Base-by-base conservation (phyloP, 2,113 vertebrate genomes). In the Ailuropoda melanoleuca region DNA sequence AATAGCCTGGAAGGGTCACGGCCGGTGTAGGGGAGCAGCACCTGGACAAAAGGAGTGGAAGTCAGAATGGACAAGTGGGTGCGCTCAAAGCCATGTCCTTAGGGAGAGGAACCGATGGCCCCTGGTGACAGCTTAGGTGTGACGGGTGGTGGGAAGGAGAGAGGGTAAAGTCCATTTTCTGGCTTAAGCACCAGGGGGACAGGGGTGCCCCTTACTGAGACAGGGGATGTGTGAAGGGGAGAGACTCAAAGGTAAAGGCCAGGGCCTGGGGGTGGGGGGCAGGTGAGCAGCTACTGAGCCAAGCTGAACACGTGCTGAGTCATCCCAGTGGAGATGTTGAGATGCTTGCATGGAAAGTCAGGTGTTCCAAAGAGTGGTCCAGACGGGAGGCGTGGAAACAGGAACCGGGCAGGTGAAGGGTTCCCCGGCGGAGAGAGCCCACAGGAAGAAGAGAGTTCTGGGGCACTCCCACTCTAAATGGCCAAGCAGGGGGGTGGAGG, bases 291-390 rank as follows among this genome's bases (percentile, higher is more conserved):
- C 53, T 6, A 17, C 0, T 11, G 56, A 88, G 29, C 4, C 0
- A 3, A 53, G 72, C 0, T 12, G 12, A 26, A 15, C 24, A 19
- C 14, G 2, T 19, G 43, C 19, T 55, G 84, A 53, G 77, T 89
- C 31, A 82, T 1, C 58, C 26, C 43, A 26, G 70, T 13, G 21
- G 34, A 29, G 50, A 39, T 23, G 58, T 3, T 12, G 3, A 46
- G 39, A 55, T 0, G 3, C 34, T 0, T 23, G 46, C 10, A 55
- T 17, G 29, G 48, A 89, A 0, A 43, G 19, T 12, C 56, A 34
- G 48, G 17, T 46, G n/a, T 46, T 66, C 56, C 23, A 0, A 74
- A 62, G 56, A 64, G 56, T 8, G 2, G 26, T 19, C 74, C 18
- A 8, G 53, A 24, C 0, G 10, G 48, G 58, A 56, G 1, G 10